Evolutionary conservation across 2,113 vertebrate species (phyloP), one percentile per base, ranked within the genome.

Genomic region (Macquaria ambigua): DNA sequence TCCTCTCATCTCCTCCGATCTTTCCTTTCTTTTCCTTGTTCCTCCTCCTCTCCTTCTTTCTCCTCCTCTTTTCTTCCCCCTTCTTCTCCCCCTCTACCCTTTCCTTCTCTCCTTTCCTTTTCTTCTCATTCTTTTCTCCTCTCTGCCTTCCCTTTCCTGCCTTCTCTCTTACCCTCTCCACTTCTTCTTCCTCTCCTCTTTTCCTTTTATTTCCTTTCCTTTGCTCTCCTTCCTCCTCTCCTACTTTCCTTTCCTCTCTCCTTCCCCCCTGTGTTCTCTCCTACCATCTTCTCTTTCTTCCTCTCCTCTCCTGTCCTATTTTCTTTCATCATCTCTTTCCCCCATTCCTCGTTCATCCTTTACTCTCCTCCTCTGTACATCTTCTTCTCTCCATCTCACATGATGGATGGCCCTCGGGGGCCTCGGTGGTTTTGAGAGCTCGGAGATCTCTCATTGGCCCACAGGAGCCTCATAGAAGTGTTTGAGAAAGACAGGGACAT

Each of bases 371-470:
- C 52, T 20, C 18, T 28, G 18, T 50, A 37, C 59, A 6, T 5
- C 63, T 12, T 59, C 72, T 16, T 20, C 64, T 52, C n/a, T 52
- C 58, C 59, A 9, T 48, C 61, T 73, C n/a, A 28, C 53, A n/a
- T 80, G 75, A 85, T 50, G 48, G 74, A 72, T 52, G 37, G 50
- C 34, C 82, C 79, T 64, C 11, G 1, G 78, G 77, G 74, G 59
- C 69, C 59, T 2, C n/a, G 20, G 12, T 69, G 55, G 18, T 82
- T 73, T 25, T 85, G 90, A 75, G 82, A 75, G 82, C 69, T 79
- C 73, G 0, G 28, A 81, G 81, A 86, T 80, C 74, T 76, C 53
- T 28, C 55, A 15, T 28, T 28, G 39, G 67, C 83, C 70, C 78
- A 18, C 50, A 20, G 63, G 82, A 78, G 75, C 41, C 67, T 52